phyloP scores from a whole-genome alignment of 2,888 invertebrate genomes.

The Machimus atricapillus region DNA sequence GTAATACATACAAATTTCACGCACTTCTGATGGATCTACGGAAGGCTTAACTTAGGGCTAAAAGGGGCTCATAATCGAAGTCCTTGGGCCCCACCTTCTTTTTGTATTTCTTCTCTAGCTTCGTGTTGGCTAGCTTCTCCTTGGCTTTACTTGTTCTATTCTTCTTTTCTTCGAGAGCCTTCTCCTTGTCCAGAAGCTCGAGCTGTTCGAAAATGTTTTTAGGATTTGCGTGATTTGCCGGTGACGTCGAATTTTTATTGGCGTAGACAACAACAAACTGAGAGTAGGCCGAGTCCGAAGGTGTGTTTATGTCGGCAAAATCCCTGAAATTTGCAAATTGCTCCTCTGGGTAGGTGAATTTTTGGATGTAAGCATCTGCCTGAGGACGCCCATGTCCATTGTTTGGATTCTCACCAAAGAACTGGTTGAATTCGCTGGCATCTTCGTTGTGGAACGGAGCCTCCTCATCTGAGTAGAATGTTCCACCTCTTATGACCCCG shows the following conservation, averaged over 20 bases:
- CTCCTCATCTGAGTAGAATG: constrained; percentile 80
- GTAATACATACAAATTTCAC: constrained; percentile 7
- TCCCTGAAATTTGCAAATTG: constrained; percentile 90
- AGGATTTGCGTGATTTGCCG: constrained; percentile 64
- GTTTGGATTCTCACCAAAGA: constrained; percentile 63
- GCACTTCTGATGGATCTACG: neutral
- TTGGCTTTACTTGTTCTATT: constrained; percentile 67
- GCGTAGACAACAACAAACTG: constrained; percentile 85
- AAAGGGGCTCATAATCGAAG: constrained; percentile 59
- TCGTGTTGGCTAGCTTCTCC: constrained; percentile 68
- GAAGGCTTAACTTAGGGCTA: constrained; percentile 60
- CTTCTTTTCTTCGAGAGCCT: constrained; percentile 57
- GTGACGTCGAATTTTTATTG: constrained; percentile 74
- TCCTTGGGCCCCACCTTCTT: constrained; percentile 60
- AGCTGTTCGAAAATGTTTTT: constrained; percentile 85
- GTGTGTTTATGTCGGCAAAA: constrained; percentile 88
- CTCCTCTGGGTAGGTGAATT: constrained; percentile 78
- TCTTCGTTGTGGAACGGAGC: constrained; percentile 66
- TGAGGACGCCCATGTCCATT: constrained; percentile 77
- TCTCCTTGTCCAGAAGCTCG: constrained; percentile 73
- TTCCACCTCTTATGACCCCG: constrained; percentile 85
- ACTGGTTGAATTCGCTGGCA: constrained; percentile 67
- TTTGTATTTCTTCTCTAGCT: constrained; percentile 65
- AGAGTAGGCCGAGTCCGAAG: constrained; percentile 81
- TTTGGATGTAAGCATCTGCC: constrained; percentile 68